phyloP scores from a whole-genome alignment of 2,888 invertebrate species.

The Linyphia triangularis region DNA sequence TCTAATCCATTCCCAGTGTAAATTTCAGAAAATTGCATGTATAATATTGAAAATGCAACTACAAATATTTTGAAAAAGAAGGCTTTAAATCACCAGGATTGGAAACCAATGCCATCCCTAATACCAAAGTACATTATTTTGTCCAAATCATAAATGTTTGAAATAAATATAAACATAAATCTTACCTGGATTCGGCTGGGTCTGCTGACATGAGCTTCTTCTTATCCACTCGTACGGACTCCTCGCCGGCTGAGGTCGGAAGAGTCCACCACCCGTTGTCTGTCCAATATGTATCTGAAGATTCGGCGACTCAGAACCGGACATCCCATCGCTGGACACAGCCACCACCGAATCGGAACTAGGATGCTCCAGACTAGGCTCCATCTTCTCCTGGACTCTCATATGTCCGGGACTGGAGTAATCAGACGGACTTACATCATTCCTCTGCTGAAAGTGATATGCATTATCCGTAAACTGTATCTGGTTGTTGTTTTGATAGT shows the following conservation, averaged over 20 bases:
- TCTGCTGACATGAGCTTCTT: constrained; percentile 86
- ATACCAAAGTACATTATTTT: too few relatives aligned
- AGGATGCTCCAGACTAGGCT: constrained; percentile 45
- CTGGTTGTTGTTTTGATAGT: constrained; percentile 1
- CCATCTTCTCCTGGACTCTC: constrained; percentile 43
- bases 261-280: constrained; percentile 80
- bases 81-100: too few relatives aligned
- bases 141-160: too few relatives aligned
- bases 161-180: too few relatives aligned
- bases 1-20: too few relatives aligned
- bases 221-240: constrained; percentile 96
- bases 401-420: constrained; percentile 45
- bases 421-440: constrained; percentile 10
- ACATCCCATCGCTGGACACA: constrained; percentile 82
- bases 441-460: constrained; percentile 16
- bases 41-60: too few relatives aligned
- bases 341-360: constrained; percentile 80
- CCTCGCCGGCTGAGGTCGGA: constrained; percentile 86
- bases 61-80: too few relatives aligned
- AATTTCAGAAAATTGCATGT: too few relatives aligned
- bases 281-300: constrained; percentile 3
- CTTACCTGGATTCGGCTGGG: constrained; percentile 90
- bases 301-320: constrained; percentile 77
- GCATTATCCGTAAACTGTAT: constrained; percentile 1
- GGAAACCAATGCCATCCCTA: too few relatives aligned